These are phyloP conservation scores for Malthinus seriepunctatus DNA, from an alignment of 2,888 invertebrate species.

Conservation along the genomic window DNA sequence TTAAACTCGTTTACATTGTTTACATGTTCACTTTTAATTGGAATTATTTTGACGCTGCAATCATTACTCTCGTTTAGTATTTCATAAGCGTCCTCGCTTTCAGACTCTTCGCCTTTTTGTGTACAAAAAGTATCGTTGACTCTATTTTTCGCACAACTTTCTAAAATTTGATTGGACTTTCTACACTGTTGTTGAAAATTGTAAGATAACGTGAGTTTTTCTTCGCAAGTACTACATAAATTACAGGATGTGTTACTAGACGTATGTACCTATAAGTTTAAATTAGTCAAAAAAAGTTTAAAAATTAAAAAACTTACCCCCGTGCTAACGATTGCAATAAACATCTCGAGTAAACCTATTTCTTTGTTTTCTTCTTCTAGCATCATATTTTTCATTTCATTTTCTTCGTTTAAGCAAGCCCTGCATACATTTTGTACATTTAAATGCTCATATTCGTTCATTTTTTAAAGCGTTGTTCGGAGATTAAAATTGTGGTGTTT, in stretches of 20 bases:
- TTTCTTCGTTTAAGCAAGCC: constrained; percentile 35
- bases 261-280: constrained; percentile 31
- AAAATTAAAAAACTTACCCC: constrained; percentile 31
- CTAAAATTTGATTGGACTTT: constrained; percentile 36
- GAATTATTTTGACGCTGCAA: no score
- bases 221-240: constrained; percentile 38
- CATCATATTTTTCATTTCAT: constrained; percentile 35
- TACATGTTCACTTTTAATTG: no score
- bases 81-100: no score
- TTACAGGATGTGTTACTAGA: constrained; percentile 33
- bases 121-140: no score
- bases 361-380: constrained; percentile 27
- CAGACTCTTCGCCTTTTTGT: no score
- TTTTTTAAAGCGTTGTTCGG: no score
- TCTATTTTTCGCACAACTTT: constrained; percentile 10
- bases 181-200: constrained; percentile 39
- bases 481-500: no score
- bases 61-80: no score
- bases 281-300: neutral
- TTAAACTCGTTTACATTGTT: no score
- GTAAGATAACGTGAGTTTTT: constrained; percentile 39
- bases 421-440: constrained; percentile 37
- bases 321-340: constrained; percentile 32
- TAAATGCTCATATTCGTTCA: neutral
- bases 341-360: constrained; percentile 33